A percentile compares a stretch with the other conserved stretches of the same genome.
phyloP scores from a whole-genome alignment of 2,113 vertebrate species.

The Cyanocitta stelleri region DNA sequence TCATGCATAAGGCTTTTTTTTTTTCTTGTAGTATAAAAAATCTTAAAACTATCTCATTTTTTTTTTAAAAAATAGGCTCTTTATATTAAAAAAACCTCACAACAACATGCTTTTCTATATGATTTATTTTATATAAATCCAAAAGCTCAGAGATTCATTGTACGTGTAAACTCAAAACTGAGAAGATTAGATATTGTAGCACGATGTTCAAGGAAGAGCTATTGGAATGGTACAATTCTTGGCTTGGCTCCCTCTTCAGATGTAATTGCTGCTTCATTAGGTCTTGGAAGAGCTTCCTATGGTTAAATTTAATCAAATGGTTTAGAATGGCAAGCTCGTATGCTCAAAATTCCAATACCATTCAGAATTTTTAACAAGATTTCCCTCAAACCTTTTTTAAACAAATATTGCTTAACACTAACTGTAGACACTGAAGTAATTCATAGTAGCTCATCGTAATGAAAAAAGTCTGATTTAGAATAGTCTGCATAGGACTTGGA shows the following conservation, averaged over 20 bases:
- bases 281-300: slow-evolving; percentile 80
- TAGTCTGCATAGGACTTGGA: slow-evolving; percentile 17
- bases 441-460: slow-evolving; percentile 23
- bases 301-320: slow-evolving; percentile 86
- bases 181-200: slow-evolving; percentile 63
- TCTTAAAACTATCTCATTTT: neutral
- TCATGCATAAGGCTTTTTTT: neutral
- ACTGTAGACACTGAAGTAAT: slow-evolving; percentile 51
- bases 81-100: neutral
- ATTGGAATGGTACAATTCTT: slow-evolving; percentile 72
- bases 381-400: slow-evolving; percentile 60
- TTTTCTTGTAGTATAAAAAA: neutral
- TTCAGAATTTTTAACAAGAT: slow-evolving; percentile 62
- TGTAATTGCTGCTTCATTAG: slow-evolving; percentile 86
- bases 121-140: neutral
- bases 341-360: slow-evolving; percentile 69
- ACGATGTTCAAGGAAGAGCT: slow-evolving; percentile 70
- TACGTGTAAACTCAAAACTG: slow-evolving; percentile 42
- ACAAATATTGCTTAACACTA: slow-evolving; percentile 51
- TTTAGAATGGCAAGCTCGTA: slow-evolving; percentile 75
- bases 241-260: slow-evolving; percentile 77
- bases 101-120: neutral
- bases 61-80: neutral
- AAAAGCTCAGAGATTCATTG: slow-evolving; percentile 26
- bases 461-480: slow-evolving; percentile 47